Base-by-base conservation (phyloP, 2,113 vertebrate genomes). In the Felis chaus region DNA sequence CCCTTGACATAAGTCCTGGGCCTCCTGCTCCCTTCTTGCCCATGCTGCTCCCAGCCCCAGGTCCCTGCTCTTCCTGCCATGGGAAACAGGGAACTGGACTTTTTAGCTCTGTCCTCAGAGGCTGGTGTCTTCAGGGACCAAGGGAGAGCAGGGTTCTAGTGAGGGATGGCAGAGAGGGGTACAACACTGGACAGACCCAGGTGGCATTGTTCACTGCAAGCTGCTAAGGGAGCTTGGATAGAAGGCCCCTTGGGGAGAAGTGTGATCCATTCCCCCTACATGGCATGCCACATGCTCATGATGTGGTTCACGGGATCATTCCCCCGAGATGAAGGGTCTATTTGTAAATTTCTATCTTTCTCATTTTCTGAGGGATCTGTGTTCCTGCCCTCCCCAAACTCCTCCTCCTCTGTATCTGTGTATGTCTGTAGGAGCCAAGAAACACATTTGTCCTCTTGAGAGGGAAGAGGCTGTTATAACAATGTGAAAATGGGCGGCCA, bases 341-440 rank as follows among this genome's bases (percentile, higher is more conserved):
- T n/a, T 21, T 80, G 23, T 48, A 80, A 48, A 78, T 66, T 53
- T 65, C 69, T 85, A 4, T 89, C 39, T 66, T 84, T 84, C 61
- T 91, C 57, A 63, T 16, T 69, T 91, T 96, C 88, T 63, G 19
- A 95, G 53, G 19, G 19, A 14, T 82, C 57, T 96, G 4, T 84
- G 29, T 68, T 85, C 84, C 41, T 86, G 13, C 12, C 21, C 31
- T 93, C 7, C 33, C 25, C 0, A 41, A 71, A 68, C 39, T 69
- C 3, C 13, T 18, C 12, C 23, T 71, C 83, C 16, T 89, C 5
- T 57, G 39, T 4, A 92, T 15, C 33, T 76, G n/a, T 89, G 15
- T 66, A 11, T 76, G 15, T 79, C 50, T 79, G 8, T 66, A 79
- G 83, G 33, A 97, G 11, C 39, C 4, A 65, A 91, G 55, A 79